Evolutionary conservation across 2,888 invertebrate genomes (phyloP), one percentile per base, ranked within the genome.

Genomic region (Ormyrus nitidulus): DNA sequence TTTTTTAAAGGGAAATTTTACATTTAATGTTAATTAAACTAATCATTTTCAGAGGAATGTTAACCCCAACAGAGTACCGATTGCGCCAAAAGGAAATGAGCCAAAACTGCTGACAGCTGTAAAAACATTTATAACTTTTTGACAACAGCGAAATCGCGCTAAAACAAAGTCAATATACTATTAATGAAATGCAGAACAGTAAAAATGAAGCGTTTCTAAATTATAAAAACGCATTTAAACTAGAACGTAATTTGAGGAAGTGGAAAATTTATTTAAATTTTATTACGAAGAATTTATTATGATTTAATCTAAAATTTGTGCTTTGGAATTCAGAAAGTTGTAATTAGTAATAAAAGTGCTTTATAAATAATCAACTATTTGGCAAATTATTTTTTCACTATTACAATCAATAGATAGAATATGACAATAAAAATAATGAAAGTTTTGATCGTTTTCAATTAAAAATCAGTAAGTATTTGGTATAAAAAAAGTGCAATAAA

Each of bases 1-100:
- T 56, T n/a, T 64, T 10, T 49, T 46, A 53, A 46, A 51, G 49
- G 0, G 19, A n/a, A n/a, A n/a, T n/a, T n/a, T n/a, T n/a, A n/a
- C n/a, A n/a, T n/a, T n/a, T n/a, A n/a, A n/a, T n/a, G n/a, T n/a
- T n/a, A n/a, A n/a, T n/a, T n/a, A n/a, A n/a, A n/a, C n/a, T n/a
- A n/a, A n/a, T n/a, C n/a, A 70, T 79, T 90, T 90, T 73, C 88
- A 92, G 95, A 84, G 95, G 95, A 56, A 93, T 95, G 93, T 88
- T 95, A 82, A 95, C 95, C 8, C 95, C 95, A 5, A 94, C 94
- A 0, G 95, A 95, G 87, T 94, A 94, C 86, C 91, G 95, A 83
- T 91, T 94, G 85, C 91, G 94, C 81, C 93, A 93, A 85, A 92
- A 91, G 83, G 88, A 89, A 85, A 79, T 85, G 75, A 84, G 83